Percentiles rank a stretch among this genome's conserved stretches.
Evolutionary conservation across 2,797 vertebrate species (phyloP).

Genomic region (Chelidonichthys spinosus): DNA sequence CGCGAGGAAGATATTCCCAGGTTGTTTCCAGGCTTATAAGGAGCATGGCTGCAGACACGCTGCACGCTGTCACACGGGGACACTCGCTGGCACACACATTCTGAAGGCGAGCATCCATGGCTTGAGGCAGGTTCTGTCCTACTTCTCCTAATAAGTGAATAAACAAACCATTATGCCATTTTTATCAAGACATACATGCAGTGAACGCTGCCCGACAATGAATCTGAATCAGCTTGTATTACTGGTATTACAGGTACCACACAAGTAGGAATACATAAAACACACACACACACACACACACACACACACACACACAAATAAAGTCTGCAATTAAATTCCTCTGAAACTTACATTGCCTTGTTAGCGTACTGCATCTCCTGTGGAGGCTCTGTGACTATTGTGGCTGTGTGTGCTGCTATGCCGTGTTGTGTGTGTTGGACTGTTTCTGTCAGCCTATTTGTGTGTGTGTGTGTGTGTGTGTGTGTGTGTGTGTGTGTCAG

Average conservation of each 20-base stretch:
- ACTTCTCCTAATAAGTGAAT: constrained; percentile 71
- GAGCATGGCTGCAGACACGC: constrained; percentile 43
- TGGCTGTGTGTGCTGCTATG: constrained; percentile 61
- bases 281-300: not conserved
- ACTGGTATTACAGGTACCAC: not conserved
- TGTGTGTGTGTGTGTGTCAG: constrained; percentile 38
- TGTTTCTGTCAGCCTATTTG: constrained; percentile 70
- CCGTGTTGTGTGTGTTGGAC: constrained; percentile 67
- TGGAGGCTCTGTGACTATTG: constrained; percentile 69
- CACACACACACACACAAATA: not conserved
- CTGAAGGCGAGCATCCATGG: constrained; percentile 63
- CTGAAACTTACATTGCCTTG: constrained; percentile 75
- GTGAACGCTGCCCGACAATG: constrained; percentile 26
- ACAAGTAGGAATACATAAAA: not conserved
- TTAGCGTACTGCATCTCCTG: constrained; percentile 64
- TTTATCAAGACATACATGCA: constrained; percentile 39
- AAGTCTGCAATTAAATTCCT: constrained; percentile 40
- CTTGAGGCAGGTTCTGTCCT: constrained; percentile 78
- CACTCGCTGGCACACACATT: constrained; percentile 50
- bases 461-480: constrained; percentile 62
- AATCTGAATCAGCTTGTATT: not conserved
- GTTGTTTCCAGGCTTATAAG: constrained; percentile 45
- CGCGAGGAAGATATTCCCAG: constrained; percentile 23
- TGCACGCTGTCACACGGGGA: constrained; percentile 56
- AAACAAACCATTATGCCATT: constrained; percentile 66